Percentiles rank a stretch among this genome's conserved stretches.
Conservation (phyloP, 1,140 invertebrate genomes). For the Tetramorium alpestre region DNA sequence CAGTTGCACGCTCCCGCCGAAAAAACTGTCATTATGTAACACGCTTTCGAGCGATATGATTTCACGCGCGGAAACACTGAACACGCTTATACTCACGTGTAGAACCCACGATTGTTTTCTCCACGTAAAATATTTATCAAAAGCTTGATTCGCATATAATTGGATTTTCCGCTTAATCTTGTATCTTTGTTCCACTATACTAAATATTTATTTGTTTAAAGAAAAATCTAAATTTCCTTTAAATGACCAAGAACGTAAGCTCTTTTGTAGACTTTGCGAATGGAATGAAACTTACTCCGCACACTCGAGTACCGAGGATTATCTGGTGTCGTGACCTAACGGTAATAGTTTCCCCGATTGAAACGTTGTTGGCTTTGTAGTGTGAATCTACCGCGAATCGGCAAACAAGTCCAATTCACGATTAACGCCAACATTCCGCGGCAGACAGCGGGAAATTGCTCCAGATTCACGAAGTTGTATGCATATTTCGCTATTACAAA, state of each 20-base stretch:
- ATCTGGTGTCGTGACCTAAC: slow-evolving; percentile 6
- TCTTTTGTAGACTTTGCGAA: not conserved
- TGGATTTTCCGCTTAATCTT: not conserved
- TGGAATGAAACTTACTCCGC: not conserved
- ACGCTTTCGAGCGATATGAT: not conserved
- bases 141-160: not conserved
- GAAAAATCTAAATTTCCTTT: not conserved
- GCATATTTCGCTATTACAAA: slow-evolving; percentile 46
- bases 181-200: not conserved
- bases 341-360: slow-evolving; percentile 53
- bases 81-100: no score
- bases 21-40: slow-evolving; percentile 40
- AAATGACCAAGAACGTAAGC: not conserved
- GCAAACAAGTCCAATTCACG: slow-evolving; percentile 55
- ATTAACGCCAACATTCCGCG: slow-evolving; percentile 54
- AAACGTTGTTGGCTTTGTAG: slow-evolving; percentile 54
- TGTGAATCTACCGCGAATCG: slow-evolving; percentile 42
- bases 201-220: not conserved
- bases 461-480: slow-evolving; percentile 47
- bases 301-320: not conserved
- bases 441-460: slow-evolving; percentile 44
- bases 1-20: not conserved
- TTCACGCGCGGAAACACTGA: not conserved
- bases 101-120: not conserved
- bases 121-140: not conserved